A percentile compares a stretch with the other conserved stretches of the same genome.
These are phyloP conservation scores for Epistrophe grossulariae DNA, from an alignment of 2,888 invertebrate species.

Conservation along the genomic window DNA sequence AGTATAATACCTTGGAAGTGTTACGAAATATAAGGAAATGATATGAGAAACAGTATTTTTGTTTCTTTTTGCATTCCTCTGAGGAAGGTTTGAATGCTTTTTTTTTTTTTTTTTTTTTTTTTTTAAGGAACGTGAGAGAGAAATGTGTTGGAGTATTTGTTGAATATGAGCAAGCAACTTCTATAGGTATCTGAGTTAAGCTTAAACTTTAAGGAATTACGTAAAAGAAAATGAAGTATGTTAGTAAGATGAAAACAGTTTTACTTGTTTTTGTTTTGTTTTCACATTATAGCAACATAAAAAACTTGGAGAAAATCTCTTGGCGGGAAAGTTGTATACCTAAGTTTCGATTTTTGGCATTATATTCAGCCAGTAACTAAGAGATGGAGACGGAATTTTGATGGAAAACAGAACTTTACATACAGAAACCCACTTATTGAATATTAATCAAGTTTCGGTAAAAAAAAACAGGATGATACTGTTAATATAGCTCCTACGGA, in stretches of 20 bases:
- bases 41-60: background rate
- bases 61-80: background rate
- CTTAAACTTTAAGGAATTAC: constrained; percentile 3
- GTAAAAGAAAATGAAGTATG: background rate
- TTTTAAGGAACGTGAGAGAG: background rate
- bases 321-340: too few species aligned
- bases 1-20: background rate
- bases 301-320: too few species aligned
- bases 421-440: too few species aligned
- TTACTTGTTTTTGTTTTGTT: background rate
- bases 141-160: background rate
- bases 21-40: constrained; percentile 9
- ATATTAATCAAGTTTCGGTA: too few species aligned
- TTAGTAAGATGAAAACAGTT: background rate
- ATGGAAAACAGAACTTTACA: too few species aligned
- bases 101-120: constrained; percentile 10
- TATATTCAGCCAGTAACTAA: too few species aligned
- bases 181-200: background rate
- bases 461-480: too few species aligned
- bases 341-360: too few species aligned
- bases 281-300: background rate
- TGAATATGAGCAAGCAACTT: background rate
- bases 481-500: too few species aligned
- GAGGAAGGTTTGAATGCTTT: background rate
- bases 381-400: too few species aligned